phyloP scores from a whole-genome alignment of 2,797 vertebrate species.

The Microctenopoma steveboyesi region DNA sequence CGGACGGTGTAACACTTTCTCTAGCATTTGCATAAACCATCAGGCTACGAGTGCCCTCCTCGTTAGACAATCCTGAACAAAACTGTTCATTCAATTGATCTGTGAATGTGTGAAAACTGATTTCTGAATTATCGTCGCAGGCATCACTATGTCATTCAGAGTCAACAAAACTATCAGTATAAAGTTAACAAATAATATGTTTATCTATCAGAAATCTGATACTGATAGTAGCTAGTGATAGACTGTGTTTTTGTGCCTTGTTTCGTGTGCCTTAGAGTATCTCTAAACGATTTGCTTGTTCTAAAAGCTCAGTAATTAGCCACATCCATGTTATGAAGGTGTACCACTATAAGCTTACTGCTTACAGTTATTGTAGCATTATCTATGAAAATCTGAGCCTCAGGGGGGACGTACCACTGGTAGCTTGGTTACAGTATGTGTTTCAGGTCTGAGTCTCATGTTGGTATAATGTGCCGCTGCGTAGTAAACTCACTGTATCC shows the following conservation, averaged over 20 bases:
- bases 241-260: constrained; percentile 62
- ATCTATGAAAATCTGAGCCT: neutral
- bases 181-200: constrained; percentile 5
- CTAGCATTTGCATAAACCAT: no score
- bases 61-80: neutral
- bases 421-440: constrained; percentile 12
- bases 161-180: constrained; percentile 12
- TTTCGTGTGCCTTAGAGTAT: constrained; percentile 64
- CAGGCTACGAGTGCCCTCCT: no score
- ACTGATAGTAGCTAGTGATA: constrained; percentile 25
- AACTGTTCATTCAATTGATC: neutral
- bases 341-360: constrained; percentile 10
- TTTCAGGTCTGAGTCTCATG: constrained; percentile 2
- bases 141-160: constrained; percentile 21
- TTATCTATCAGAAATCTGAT: constrained; percentile 31
- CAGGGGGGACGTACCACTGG: neutral
- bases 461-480: constrained; percentile 30
- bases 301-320: constrained; percentile 22
- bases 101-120: constrained; percentile 1
- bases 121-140: constrained; percentile 15
- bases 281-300: constrained; percentile 21
- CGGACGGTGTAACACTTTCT: no score
- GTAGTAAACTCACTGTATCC: constrained; percentile 23
- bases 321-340: constrained; percentile 7
- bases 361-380: constrained; percentile 26